Evolutionary conservation across 2,113 vertebrate genomes (phyloP), one percentile per base, ranked within the genome.

Genomic region (Otus sunia): DNA sequence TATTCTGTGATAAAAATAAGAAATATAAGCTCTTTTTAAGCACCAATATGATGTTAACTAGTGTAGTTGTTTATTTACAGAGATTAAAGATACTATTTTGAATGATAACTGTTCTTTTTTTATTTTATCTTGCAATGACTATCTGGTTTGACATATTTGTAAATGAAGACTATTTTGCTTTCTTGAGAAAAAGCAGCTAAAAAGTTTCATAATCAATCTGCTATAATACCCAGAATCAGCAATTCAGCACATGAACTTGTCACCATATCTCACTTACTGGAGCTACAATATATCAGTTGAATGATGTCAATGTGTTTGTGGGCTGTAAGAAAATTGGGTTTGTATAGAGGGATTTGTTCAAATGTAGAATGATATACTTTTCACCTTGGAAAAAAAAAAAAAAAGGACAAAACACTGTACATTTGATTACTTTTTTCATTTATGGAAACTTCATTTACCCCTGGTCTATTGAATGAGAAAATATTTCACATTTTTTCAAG

Each of bases 171-270:
- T 90, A 53, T 94, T 96, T 91, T 76, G 37, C 56, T 88, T 93
- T 69, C 58, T 72, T 87, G n/a, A 96, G 87, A 90, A 96, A 92
- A 78, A 86, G 49, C 52, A 80, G 36, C 1, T 32, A 94, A 68
- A 56, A 82, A 74, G 26, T 95, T 94, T 15, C 26, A 69, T 72
- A 91, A 86, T 95, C 41, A 92, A 81, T 95, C 77, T 89, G 43
- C 56, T 94, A 82, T 45, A 80, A 96, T 95, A 96, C 92, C 27
- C n/a, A 96, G 58, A 96, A 97, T 93, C 67, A 96, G 94, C 17
- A 89, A 59, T 95, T 96, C 88, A 95, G 26, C 45, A 50, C 25
- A 12, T 81, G 75, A 95, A 95, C 32, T 90, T 85, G 69, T 95
- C 87, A 86, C 18, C 1, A 1, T 87, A 56, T 84, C 25, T 89